Percentiles rank a stretch among this genome's conserved stretches.
Evolutionary conservation across 2,113 vertebrate species (phyloP).

Genomic region (Delphinapterus leucas): DNA sequence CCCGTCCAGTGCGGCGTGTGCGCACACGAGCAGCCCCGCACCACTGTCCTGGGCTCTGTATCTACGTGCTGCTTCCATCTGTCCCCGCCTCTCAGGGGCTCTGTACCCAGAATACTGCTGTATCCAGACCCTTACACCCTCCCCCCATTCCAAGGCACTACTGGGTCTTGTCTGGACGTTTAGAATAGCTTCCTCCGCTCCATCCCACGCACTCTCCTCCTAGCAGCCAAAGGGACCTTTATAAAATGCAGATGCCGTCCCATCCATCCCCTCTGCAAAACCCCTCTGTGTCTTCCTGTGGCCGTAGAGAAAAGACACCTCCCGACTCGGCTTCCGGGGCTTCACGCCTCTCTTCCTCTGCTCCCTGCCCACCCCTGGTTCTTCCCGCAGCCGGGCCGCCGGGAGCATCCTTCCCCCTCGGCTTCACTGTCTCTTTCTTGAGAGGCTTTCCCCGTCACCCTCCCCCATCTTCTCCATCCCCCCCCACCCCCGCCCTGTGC

Average conservation of each 20-base stretch:
- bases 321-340: neutral
- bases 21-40: fast-evolving
- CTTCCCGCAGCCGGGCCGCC: neutral
- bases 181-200: neutral
- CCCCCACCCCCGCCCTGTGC: neutral
- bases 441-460: neutral
- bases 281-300: neutral
- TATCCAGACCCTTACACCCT: neutral
- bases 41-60: neutral
- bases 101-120: neutral
- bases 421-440: neutral
- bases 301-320: neutral
- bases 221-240: neutral
- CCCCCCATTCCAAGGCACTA: fast-evolving
- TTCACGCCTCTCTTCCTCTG: too few relatives aligned
- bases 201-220: neutral
- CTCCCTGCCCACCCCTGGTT: neutral
- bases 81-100: neutral
- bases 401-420: neutral
- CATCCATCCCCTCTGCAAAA: neutral
- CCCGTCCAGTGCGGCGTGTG: fast-evolving
- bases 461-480: too few relatives aligned
- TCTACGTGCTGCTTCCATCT: neutral
- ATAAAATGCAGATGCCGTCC: neutral
- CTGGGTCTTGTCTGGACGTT: neutral